phyloP scores from a whole-genome alignment of 2,888 invertebrate genomes.

The Argyresthia goedartella region DNA sequence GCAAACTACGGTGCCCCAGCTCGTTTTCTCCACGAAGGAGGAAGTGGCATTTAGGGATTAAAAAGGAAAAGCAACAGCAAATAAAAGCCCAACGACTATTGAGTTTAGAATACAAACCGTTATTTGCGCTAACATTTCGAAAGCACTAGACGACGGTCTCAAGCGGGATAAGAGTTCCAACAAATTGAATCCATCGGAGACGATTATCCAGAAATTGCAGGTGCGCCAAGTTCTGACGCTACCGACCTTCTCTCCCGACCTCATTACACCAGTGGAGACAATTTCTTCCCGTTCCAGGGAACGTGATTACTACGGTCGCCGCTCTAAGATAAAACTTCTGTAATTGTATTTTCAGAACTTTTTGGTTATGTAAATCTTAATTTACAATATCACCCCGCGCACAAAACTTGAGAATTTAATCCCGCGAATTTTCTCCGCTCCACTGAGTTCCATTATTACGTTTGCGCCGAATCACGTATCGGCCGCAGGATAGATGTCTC shows the following conservation, averaged over 20 bases:
- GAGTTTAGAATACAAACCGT: neutral
- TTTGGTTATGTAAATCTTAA: conserved; percentile 54
- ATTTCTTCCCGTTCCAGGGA: conserved; percentile 49
- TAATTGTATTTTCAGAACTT: conserved; percentile 59
- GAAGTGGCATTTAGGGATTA: too few species aligned
- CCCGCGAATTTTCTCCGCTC: neutral
- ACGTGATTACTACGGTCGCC: conserved; percentile 58
- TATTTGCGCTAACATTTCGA: neutral
- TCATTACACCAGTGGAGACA: conserved; percentile 50
- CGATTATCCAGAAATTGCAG: conserved; percentile 7
- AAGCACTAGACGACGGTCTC: neutral
- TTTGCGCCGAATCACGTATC: too few species aligned
- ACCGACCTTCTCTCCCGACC: conserved; percentile 15
- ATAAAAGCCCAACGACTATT: too few species aligned
- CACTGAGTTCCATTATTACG: too few species aligned
- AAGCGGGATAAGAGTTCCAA: neutral
- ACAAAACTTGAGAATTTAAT: neutral
- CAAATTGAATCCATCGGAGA: conserved; percentile 5
- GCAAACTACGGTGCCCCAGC: too few species aligned
- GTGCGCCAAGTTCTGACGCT: neutral
- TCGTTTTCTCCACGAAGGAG: too few species aligned
- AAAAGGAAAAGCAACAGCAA: too few species aligned
- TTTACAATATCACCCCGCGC: conserved; percentile 31
- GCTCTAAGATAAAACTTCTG: conserved; percentile 56
- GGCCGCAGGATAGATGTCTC: neutral